Conservation (phyloP, 2,888 invertebrate genomes). For the Lapara coniferarum region DNA sequence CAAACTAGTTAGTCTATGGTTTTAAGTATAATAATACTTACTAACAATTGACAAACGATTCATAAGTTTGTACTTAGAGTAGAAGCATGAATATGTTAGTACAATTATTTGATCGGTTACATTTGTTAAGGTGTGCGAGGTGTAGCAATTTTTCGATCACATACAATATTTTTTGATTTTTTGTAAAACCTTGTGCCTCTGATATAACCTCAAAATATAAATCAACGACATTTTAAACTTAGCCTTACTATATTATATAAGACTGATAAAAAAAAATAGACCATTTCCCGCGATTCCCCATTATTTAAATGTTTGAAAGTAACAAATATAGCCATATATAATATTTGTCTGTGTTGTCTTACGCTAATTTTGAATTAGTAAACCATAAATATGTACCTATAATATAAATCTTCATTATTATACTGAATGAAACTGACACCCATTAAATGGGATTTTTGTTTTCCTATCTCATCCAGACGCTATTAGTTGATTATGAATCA, state of each 20-base stretch:
- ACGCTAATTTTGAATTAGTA: conserved; percentile 14
- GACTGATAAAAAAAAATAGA: conserved; percentile 18
- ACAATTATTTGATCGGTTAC: conserved; percentile 77
- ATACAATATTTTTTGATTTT: conserved; percentile 21
- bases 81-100: conserved; percentile 81
- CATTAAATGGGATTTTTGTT: conserved; percentile 15
- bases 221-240: conserved; percentile 1
- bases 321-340: conserved; percentile 21
- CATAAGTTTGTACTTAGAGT: conserved; percentile 65
- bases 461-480: conserved; percentile 1
- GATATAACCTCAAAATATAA: neutral
- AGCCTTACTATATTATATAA: conserved; percentile 16
- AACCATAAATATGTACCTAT: conserved; percentile 8
- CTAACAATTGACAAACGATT: conserved; percentile 70
- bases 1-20: conserved; percentile 68
- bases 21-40: conserved; percentile 63
- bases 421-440: conserved; percentile 17
- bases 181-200: conserved; percentile 20
- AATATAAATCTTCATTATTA: conserved; percentile 4
- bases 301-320: conserved; percentile 2
- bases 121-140: conserved; percentile 55
- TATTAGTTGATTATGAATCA: conserved; percentile 22
- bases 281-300: neutral
- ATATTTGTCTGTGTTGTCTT: conserved; percentile 14
- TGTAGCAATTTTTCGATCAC: conserved; percentile 47